These are phyloP conservation scores for Aegotheles bennettii DNA, from an alignment of 2,113 vertebrate genomes.

Conservation along the genomic window DNA sequence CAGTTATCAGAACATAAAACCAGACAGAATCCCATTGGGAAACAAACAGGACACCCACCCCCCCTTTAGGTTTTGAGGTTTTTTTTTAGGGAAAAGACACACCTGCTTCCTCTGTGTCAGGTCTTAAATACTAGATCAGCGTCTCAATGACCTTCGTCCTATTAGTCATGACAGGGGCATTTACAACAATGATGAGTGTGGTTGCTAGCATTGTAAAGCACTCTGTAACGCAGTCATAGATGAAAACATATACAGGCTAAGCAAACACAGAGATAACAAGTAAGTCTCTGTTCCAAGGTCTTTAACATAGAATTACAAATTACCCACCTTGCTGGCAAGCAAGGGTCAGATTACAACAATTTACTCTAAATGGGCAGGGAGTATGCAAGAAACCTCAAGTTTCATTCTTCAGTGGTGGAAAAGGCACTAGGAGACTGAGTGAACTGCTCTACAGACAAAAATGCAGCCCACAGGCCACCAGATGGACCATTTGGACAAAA, in stretches of 20 bases:
- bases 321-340: not conserved
- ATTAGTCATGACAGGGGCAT: not conserved
- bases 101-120: not conserved
- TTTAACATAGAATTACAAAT: slow-evolving; percentile 2
- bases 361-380: not conserved
- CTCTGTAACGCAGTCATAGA: not conserved
- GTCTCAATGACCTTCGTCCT: not conserved
- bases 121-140: not conserved
- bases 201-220: not conserved
- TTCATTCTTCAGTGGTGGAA: not conserved
- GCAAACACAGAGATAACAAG: not conserved
- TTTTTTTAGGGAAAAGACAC: not conserved
- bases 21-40: not conserved
- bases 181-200: not conserved
- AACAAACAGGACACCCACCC: not conserved
- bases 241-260: not conserved
- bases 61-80: not conserved
- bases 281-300: not conserved
- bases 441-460: not conserved
- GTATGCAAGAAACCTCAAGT: not conserved
- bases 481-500: not conserved
- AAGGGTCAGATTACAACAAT: not conserved
- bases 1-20: not conserved
- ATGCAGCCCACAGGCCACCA: not conserved
- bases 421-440: not conserved